Conservation (phyloP, 2,797 vertebrate genomes). For the Notoglanidium macrostoma region DNA sequence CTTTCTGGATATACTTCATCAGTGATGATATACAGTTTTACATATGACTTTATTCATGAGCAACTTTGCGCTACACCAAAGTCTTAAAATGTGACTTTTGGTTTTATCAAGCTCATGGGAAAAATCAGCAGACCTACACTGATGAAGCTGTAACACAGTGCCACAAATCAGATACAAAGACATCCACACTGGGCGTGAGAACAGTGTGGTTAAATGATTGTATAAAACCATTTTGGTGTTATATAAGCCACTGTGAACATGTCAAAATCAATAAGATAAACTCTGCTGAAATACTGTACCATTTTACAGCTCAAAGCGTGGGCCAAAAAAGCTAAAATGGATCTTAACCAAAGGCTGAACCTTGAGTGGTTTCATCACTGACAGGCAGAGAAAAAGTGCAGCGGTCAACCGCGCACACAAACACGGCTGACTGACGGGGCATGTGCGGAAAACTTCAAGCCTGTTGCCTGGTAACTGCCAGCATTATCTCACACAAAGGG, state of each 20-base stretch:
- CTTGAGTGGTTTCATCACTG: conserved; percentile 8
- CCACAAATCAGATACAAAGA: background rate
- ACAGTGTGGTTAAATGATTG: background rate
- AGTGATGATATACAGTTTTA: background rate
- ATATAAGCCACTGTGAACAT: background rate
- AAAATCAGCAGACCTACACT: background rate
- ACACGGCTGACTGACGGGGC: conserved; percentile 53
- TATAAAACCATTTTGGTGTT: background rate
- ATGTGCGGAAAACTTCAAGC: conserved; percentile 62
- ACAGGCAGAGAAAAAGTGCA: conserved; percentile 32
- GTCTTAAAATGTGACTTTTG: background rate
- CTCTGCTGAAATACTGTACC: background rate
- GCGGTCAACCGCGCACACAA: conserved; percentile 32
- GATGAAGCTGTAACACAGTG: background rate
- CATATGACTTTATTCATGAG: background rate
- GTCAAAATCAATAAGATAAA: conserved; percentile 18
- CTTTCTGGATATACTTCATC: background rate
- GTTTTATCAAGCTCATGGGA: background rate
- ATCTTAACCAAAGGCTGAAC: conserved; percentile 34
- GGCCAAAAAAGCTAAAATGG: conserved; percentile 39
- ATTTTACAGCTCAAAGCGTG: conserved; percentile 30
- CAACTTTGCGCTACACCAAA: background rate
- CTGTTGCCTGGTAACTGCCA: conserved; percentile 83
- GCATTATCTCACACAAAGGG: conserved; percentile 65
- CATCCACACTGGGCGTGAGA: background rate